Base-by-base conservation (phyloP, 2,888 invertebrate species). In the Megastigmus dorsalis region DNA sequence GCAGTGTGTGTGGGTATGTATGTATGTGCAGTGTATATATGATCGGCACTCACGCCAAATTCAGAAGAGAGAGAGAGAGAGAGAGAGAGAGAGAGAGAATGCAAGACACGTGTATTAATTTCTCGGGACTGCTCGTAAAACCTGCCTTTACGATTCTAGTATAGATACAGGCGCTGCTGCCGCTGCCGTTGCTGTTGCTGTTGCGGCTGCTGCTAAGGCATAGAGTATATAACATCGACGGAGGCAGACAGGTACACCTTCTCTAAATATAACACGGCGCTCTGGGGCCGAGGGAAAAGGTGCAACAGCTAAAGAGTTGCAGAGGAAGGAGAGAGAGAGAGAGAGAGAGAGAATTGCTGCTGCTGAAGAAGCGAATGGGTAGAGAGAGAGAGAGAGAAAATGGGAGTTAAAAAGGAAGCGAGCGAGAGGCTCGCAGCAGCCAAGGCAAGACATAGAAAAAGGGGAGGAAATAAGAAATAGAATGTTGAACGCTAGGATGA, bases 71-170 rank as follows among this genome's bases (percentile, higher is more conserved):
- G 55, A 23, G 36, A 23, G 57, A 81, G 80, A 83, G 84, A 82
- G 36, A 71, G 33, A 18, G 63, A 3, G 15, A 13, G 55, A 23
- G 36, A 23, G 57, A 81, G 80, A 83, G 84, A 82, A 83, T 83
- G 82, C 83, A 77, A 84, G 84, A 86, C 84, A 85, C 85, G 84
- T 84, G 84, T 84, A 84, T 85, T 86, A 84, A 87, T 86, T 85
- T 85, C 84, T 83, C 78, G 81, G 80, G 83, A 84, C 83, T 83
- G 84, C 83, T 87, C 87, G 84, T 88, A 87, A 87, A 86, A 82
- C 80, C 80, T 80, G 81, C 81, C 82, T 84, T 84, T 84, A 85
- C 83, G 86, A 86, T 86, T 84, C 82, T 82, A 85, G 59, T 82
- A 80, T 82, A 84, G 83, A 85, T 85, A 85, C 80, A 81, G 76